Conservation (phyloP, 1,140 invertebrate species). For the Tribolium madens region DNA sequence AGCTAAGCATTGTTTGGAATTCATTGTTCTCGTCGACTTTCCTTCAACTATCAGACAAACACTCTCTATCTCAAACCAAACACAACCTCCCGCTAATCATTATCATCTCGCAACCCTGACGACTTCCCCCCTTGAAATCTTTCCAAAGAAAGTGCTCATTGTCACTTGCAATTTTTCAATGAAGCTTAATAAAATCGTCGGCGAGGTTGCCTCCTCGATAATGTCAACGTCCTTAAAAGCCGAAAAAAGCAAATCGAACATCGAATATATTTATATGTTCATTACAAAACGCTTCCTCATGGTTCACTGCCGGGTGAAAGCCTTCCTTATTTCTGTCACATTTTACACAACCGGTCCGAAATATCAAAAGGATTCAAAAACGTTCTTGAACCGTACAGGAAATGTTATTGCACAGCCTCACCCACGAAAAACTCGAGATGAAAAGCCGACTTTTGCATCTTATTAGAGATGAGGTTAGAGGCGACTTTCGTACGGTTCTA, state of each 20-base stretch:
- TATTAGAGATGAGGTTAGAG: background rate
- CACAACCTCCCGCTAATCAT: too few relatives aligned
- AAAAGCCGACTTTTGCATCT: background rate
- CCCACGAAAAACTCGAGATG: background rate
- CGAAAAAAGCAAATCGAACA: background rate
- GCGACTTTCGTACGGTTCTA: background rate
- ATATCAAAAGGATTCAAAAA: slow-evolving; percentile 20
- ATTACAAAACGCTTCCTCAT: slow-evolving; percentile 26
- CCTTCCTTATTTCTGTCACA: slow-evolving; percentile 38
- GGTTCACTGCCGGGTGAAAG: slow-evolving; percentile 35
- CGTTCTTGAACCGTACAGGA: slow-evolving; percentile 29
- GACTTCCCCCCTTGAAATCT: background rate
- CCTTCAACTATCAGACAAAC: too few relatives aligned
- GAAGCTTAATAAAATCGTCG: background rate
- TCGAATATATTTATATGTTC: background rate
- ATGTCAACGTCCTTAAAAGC: background rate
- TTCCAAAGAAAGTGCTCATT: slow-evolving; percentile 1
- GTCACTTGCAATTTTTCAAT: slow-evolving; percentile 12
- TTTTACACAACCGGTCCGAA: slow-evolving; percentile 30
- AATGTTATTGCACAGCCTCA: slow-evolving; percentile 11
- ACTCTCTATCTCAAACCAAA: too few relatives aligned
- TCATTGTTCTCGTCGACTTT: too few relatives aligned
- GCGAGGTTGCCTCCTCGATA: background rate
- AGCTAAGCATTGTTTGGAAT: too few relatives aligned
- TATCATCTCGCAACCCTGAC: background rate